These are phyloP conservation scores for Coenonympha glycerion DNA, from an alignment of 2,888 invertebrate species.

Conservation along the genomic window DNA sequence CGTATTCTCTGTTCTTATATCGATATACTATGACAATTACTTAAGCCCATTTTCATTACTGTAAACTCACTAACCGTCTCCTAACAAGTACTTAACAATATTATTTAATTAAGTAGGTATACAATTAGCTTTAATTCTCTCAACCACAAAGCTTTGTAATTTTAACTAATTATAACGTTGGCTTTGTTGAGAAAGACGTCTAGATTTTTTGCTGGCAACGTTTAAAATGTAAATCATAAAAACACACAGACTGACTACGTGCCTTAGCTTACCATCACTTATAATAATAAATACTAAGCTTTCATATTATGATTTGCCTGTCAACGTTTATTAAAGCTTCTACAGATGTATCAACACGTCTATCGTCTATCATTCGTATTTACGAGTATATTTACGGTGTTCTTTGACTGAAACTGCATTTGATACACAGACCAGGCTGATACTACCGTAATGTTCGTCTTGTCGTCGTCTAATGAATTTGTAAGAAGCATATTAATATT, in stretches of 20 bases:
- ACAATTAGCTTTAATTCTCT: conserved; percentile 19
- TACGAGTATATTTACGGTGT: neutral
- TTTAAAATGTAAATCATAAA: conserved; percentile 26
- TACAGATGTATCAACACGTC: neutral
- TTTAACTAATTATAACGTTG: conserved; percentile 41
- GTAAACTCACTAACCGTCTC: neutral
- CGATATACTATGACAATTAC: neutral
- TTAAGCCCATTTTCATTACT: neutral
- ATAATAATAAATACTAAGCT: conserved; percentile 63
- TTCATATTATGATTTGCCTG: conserved; percentile 48
- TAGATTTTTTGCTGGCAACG: conserved; percentile 38
- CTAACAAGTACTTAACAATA: neutral
- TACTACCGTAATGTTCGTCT: no score
- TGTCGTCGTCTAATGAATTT: no score
- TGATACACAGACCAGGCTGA: no score
- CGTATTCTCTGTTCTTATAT: neutral
- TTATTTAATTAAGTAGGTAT: neutral
- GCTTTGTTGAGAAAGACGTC: conserved; percentile 33
- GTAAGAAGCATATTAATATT: no score
- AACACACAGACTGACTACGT: conserved; percentile 38
- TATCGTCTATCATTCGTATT: neutral
- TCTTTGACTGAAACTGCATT: no score
- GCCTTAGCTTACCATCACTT: conserved; percentile 42
- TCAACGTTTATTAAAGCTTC: conserved; percentile 45
- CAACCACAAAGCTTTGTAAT: conserved; percentile 31